Evolutionary conservation across 2,113 vertebrate species (phyloP), one percentile per base, ranked within the genome.

Genomic region (Chlamydotis undulata): DNA sequence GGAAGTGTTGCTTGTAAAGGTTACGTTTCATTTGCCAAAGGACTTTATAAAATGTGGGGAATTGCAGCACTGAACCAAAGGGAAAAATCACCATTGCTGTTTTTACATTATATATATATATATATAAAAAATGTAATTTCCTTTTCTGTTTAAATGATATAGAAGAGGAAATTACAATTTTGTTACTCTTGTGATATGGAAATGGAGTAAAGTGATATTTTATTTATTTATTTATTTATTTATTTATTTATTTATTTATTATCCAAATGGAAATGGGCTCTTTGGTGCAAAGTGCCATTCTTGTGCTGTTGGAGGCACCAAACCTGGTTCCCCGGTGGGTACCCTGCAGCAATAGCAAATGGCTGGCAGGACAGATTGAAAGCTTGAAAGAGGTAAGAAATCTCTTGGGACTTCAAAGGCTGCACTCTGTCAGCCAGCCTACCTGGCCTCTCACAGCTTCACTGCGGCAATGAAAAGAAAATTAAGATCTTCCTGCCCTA

Each of bases 351-450:
- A 53, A 14, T 3, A 86, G 83, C 87, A 61, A 86, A 69, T 57
- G 83, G 64, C 73, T 87, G 68, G 59, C 64, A 55, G 73, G 78
- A 53, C 65, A 59, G 81, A 78, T 18, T 65, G 74, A 59, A 78
- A 87, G 14, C 74, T 84, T 91, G 56, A 84, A 74, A 96, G 64
- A 49, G 63, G 31, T 63, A 80, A 84, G 77, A 93, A 67, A 87
- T 91, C 69, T 82, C 64, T 39, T 33, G 77, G 73, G 81, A 75
- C 81, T 73, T 95, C 81, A 89, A 77, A 94, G 93, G 65, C 60
- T n/a, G 6, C 5, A 4, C 37, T 80, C 77, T 87, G 90, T 74
- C 59, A n/a, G 83, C 43, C 74, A 10, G 73, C 56, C n/a, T 71
- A 83, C 79, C 53, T 73, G 75, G 45, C 70, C 56, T 56, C 67